Percentiles rank a stretch among this genome's conserved stretches.
phyloP scores from a whole-genome alignment of 2,113 vertebrate genomes.

The Phrynocephalus versicolor region DNA sequence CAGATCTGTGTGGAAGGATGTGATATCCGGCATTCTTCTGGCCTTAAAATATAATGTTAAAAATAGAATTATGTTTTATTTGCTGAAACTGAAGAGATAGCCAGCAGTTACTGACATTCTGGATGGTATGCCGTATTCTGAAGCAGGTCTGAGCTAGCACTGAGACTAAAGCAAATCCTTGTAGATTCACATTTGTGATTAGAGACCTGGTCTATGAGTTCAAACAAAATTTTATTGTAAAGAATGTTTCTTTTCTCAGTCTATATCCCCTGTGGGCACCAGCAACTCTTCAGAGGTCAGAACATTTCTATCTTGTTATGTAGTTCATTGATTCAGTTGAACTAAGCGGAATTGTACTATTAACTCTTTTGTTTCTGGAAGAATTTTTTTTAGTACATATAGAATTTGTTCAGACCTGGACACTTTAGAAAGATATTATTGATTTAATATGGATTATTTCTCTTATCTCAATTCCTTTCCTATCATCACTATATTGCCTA shows the following conservation, averaged over 20 bases:
- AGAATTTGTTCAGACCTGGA: conserved; percentile 26
- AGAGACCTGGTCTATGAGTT: conserved; percentile 33
- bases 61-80: background rate
- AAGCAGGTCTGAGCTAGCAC: conserved; percentile 8
- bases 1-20: background rate
- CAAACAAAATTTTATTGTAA: conserved; percentile 34
- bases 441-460: background rate
- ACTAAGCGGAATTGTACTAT: conserved; percentile 40
- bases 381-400: conserved; percentile 17
- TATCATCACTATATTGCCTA: background rate
- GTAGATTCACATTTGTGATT: conserved; percentile 38
- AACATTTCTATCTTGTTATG: conserved; percentile 29
- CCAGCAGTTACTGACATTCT: conserved; percentile 23
- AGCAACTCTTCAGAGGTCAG: conserved; percentile 37
- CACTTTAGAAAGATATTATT: background rate
- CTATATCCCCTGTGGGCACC: conserved; percentile 19
- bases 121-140: background rate
- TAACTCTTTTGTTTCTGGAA: conserved; percentile 47
- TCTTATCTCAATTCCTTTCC: background rate
- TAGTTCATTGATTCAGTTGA: conserved; percentile 42
- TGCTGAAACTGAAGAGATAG: conserved; percentile 5
- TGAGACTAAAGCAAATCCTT: conserved; percentile 31
- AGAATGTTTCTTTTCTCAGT: conserved; percentile 11
- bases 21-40: background rate
- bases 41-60: background rate